Percentiles rank a stretch among this genome's conserved stretches.
Evolutionary conservation across 1,140 invertebrate genomes (phyloP).

Genomic region (Alviniconcha marisindica): DNA sequence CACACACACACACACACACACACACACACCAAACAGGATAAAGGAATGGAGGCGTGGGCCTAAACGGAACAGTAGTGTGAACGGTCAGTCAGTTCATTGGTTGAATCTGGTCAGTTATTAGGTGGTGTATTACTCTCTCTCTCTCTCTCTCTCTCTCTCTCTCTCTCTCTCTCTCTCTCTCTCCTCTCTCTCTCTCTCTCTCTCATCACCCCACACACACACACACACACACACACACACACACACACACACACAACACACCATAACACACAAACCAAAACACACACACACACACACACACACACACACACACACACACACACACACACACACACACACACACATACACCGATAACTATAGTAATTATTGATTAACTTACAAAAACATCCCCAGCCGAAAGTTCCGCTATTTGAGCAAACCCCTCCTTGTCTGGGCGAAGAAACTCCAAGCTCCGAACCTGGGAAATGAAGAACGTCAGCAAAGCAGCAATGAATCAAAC

Average conservation of each 20-base stretch:
- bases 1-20: conserved; percentile 16
- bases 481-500: no score
- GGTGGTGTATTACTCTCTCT: no score
- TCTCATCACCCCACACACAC: background rate
- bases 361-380: conserved; percentile 50
- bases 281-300: background rate
- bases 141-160: no score
- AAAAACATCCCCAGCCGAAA: conserved; percentile 61
- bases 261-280: background rate
- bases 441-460: conserved; percentile 26
- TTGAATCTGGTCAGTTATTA: no score
- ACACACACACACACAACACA: background rate
- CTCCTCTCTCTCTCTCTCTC: no score
- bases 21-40: no score
- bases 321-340: background rate
- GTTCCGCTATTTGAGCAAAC: conserved; percentile 57
- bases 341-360: background rate
- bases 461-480: background rate
- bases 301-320: conserved; percentile 4
- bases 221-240: conserved; percentile 5
- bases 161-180: no score
- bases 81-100: no score
- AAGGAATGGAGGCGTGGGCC: no score
- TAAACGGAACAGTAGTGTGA: no score
- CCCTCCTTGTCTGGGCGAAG: conserved; percentile 14